Evolutionary conservation across 1,140 invertebrate genomes (phyloP).

Genomic region (Wasmannia auropunctata): DNA sequence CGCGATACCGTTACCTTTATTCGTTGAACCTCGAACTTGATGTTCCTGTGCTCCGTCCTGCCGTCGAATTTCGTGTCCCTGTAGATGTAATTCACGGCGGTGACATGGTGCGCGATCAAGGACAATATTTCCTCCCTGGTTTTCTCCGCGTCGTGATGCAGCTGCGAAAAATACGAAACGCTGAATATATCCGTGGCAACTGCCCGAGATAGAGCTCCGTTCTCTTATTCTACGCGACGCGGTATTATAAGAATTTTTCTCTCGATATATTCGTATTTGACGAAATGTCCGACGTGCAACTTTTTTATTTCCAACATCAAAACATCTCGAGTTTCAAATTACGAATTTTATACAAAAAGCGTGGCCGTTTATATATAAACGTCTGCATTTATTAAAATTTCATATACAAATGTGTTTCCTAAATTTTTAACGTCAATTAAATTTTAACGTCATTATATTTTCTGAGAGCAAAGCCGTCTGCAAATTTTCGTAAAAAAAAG

Average conservation of each 20-base stretch:
- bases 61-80: slow-evolving; percentile 97
- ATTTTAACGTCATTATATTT: not conserved
- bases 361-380: too few species aligned
- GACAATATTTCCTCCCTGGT: slow-evolving; percentile 98
- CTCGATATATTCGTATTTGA: not conserved
- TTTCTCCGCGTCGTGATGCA: slow-evolving; percentile 91
- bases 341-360: not conserved
- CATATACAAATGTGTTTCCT: not conserved
- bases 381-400: not conserved
- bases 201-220: not conserved
- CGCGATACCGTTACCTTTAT: slow-evolving; percentile 90
- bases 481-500: not conserved
- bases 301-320: slow-evolving; percentile 5
- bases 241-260: not conserved
- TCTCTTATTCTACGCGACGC: not conserved
- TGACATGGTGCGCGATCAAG: slow-evolving; percentile 98
- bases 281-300: not conserved
- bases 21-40: slow-evolving; percentile 99
- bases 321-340: not conserved
- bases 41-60: slow-evolving; percentile 94
- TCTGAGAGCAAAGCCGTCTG: not conserved
- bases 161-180: slow-evolving; percentile 74
- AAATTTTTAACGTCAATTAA: not conserved
- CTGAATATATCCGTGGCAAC: not conserved
- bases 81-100: slow-evolving; percentile 99